Percentiles rank a stretch among this genome's conserved stretches.
Evolutionary conservation across 2,113 vertebrate species (phyloP).

Genomic region (Noctilio leporinus): DNA sequence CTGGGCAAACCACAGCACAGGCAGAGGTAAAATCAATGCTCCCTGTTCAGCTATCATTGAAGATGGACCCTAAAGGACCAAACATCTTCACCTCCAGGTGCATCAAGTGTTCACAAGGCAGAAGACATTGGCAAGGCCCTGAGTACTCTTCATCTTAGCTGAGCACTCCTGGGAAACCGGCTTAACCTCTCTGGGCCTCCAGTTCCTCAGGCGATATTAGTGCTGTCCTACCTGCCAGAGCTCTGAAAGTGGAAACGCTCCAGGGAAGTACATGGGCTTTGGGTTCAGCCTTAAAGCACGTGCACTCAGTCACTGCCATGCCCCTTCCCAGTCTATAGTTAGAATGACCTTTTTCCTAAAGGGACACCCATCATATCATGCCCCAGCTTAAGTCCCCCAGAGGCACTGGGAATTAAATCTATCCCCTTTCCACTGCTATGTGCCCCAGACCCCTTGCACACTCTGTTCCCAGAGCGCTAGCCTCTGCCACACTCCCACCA

Average conservation of each 20-base stretch:
- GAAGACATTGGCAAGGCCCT: not conserved
- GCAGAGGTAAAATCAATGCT: not conserved
- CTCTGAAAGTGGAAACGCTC: not conserved
- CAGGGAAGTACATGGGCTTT: too few relatives aligned
- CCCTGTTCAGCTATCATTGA: not conserved
- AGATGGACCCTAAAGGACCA: not conserved
- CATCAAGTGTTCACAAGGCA: not conserved
- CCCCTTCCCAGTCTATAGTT: not conserved
- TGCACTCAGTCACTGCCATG: not conserved
- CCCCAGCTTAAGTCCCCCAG: not conserved
- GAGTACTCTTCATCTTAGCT: not conserved
- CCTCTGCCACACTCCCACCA: fast-evolving
- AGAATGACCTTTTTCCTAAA: not conserved
- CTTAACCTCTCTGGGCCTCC: not conserved
- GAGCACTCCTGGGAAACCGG: not conserved
- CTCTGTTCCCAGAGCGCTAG: fast-evolving
- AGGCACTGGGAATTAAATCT: not conserved
- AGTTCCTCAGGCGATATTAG: not conserved
- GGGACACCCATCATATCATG: not conserved
- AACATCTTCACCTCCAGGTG: not conserved
- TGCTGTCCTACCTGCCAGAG: not conserved
- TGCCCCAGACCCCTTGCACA: not conserved
- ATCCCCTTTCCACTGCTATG: not conserved
- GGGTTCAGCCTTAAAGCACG: too few relatives aligned
- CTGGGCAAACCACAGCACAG: not conserved